Evolutionary conservation across 2,113 vertebrate species (phyloP), one percentile per base, ranked within the genome.

Genomic region (Alces alces): DNA sequence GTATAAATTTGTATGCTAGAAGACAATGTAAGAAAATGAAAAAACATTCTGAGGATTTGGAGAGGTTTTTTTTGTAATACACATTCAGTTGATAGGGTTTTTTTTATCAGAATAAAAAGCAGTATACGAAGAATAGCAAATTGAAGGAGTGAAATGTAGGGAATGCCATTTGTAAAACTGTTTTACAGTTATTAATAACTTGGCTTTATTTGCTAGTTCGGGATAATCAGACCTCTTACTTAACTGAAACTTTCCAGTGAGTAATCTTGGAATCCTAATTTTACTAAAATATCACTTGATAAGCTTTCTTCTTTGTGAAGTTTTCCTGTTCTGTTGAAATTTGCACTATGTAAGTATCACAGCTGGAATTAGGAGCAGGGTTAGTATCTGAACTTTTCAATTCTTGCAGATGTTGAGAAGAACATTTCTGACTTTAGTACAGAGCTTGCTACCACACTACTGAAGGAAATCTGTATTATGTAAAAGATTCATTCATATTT

Each of bases 161-260:
- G n/a, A 90, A 80, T 96, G 30, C 47, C 95, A 7, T 94, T 96
- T 94, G 66, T 86, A 78, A 73, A 95, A 54, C 36, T 83, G 0
- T 43, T 83, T 54, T 14, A 39, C 23, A 76, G 30, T 92, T 78
- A 61, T 61, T 89, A 91, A 43, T 97, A 96, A 96, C n/a, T 36
- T 86, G 52, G 28, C 25, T 96, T 91, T 88, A 76, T 91, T 96
- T 93, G 78, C 66, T 88, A 66, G 82, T 91, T 95, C 6, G 47
- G 80, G n/a, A 60, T 95, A 93, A 83, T 96, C n/a, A 95, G 79
- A 92, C 54, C 57, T 95, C 9, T 94, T 95, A 94, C 66, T 60
- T 90, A 92, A 84, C 79, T 93, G 94, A 97, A 95, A 97, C 88
- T 97, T 96, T 95, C 57, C 85, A 86, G 54, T 97, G 97, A 97